Percentiles rank a stretch among this genome's conserved stretches.
These are phyloP conservation scores for Leiothrix lutea DNA, from an alignment of 2,113 vertebrate genomes.

Conservation along the genomic window DNA sequence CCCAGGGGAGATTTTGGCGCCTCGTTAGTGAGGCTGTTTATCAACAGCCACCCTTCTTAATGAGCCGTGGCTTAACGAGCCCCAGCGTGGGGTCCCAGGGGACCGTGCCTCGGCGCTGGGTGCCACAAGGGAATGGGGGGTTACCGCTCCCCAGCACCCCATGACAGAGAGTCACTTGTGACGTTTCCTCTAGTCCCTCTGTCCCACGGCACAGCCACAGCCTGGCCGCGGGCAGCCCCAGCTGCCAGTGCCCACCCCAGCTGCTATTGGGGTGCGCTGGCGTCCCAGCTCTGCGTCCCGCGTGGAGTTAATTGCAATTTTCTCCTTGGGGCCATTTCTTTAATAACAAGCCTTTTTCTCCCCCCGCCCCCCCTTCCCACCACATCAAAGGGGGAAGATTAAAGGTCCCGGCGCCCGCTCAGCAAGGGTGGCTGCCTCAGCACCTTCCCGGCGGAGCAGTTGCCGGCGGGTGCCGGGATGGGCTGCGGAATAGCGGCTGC, in stretches of 20 bases:
- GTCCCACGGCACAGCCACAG: neutral
- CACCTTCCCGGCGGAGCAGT: neutral
- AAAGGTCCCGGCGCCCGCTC: conserved; percentile 14
- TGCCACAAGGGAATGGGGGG: neutral
- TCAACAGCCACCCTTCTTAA: neutral
- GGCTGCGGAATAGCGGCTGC: conserved; percentile 12
- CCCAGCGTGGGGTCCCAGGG: neutral
- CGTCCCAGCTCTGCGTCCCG: neutral
- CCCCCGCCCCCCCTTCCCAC: neutral
- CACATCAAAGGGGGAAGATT: conserved; percentile 58
- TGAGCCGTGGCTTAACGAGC: neutral
- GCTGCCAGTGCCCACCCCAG: neutral
- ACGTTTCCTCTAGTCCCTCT: accelerated
- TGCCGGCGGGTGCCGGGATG: conserved; percentile 7
- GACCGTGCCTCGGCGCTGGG: neutral
- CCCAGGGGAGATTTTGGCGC: neutral
- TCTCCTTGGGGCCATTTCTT: conserved; percentile 39
- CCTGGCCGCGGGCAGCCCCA: neutral
- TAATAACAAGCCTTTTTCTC: conserved; percentile 26
- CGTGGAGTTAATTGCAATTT: conserved; percentile 16
- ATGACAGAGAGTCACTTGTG: neutral
- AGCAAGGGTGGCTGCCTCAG: conserved; percentile 43
- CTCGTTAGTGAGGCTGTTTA: conserved; percentile 32
- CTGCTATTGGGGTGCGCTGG: neutral
- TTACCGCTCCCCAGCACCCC: neutral